phyloP scores from a whole-genome alignment of 2,113 vertebrate species.

The Rissa tridactyla region DNA sequence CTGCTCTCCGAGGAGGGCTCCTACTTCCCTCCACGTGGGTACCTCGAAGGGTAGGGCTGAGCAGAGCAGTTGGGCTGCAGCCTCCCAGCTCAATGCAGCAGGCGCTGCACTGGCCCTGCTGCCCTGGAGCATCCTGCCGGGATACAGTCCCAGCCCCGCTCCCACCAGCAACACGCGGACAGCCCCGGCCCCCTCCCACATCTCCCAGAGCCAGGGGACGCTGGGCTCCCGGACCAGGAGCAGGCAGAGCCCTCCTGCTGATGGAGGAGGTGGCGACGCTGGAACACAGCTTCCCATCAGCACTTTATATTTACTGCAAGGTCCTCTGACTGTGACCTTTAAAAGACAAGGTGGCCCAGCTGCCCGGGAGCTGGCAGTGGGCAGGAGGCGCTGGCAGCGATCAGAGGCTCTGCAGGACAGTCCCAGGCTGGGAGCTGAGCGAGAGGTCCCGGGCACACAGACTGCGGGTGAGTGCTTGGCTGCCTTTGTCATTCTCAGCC shows the following conservation, averaged over 20 bases:
- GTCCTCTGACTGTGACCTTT: conserved; percentile 58
- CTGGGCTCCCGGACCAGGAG: not conserved
- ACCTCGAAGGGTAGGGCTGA: not conserved
- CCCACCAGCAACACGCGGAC: not conserved
- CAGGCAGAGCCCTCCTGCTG: not conserved
- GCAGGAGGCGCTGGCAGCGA: not conserved
- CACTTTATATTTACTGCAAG: conserved; percentile 59
- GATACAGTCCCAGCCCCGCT: not conserved
- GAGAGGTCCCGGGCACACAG: not conserved
- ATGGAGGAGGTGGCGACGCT: not conserved
- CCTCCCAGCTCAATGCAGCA: conserved; percentile 23
- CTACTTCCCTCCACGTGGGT: conserved; percentile 33
- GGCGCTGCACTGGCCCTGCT: not conserved
- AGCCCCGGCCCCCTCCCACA: not conserved
- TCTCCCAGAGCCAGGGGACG: not conserved
- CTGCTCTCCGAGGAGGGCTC: not conserved
- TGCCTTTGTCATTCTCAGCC: not conserved
- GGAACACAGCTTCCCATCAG: conserved; percentile 51
- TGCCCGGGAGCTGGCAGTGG: not conserved
- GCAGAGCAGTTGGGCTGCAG: conserved; percentile 27
- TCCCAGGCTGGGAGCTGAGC: conserved; percentile 21
- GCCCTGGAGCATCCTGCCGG: not conserved
- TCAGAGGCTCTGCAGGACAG: not conserved
- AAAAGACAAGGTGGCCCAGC: not conserved
- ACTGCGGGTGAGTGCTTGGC: conserved; percentile 60